phyloP scores from a whole-genome alignment of 1,140 invertebrate genomes.

The Penaeus chinensis region DNA sequence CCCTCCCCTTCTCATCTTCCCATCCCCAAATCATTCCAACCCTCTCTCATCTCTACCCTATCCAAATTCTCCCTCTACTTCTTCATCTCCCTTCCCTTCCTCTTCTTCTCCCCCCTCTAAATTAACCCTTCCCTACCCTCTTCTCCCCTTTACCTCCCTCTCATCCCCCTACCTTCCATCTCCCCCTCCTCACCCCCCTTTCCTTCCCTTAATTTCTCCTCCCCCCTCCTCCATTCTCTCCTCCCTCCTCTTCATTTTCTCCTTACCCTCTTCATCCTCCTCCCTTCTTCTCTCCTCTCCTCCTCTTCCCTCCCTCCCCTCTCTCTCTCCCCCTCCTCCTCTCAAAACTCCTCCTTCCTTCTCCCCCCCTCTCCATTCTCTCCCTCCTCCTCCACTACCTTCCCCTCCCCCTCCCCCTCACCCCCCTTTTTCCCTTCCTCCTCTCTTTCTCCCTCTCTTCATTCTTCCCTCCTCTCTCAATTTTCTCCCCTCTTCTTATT shows the following conservation, averaged over 20 bases:
- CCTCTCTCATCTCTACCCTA: too few relatives aligned
- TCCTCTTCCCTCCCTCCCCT: not conserved
- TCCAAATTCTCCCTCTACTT: not conserved
- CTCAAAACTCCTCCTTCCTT: not conserved
- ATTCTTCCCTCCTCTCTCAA: too few relatives aligned
- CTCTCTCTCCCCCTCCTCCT: slow-evolving; percentile 22
- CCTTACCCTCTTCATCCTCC: not conserved
- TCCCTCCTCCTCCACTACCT: not conserved
- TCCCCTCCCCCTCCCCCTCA: not conserved
- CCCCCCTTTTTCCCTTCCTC: not conserved
- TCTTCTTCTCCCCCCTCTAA: not conserved
- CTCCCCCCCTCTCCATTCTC: slow-evolving; percentile 1
- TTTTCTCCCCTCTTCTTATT: too few relatives aligned
- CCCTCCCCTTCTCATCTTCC: too few relatives aligned
- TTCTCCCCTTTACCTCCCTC: not conserved
- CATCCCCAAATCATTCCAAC: too few relatives aligned
- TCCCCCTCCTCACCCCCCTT: not conserved
- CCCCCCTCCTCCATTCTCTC: too few relatives aligned
- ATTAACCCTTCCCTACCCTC: not conserved
- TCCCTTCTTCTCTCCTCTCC: not conserved
- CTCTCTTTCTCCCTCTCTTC: too few relatives aligned
- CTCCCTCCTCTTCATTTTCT: too few relatives aligned
- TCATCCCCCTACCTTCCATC: not conserved
- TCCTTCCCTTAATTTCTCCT: not conserved
- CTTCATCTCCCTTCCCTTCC: not conserved